Evolutionary conservation across 2,797 vertebrate species (phyloP), one percentile per base, ranked within the genome.

Genomic region (Takifugu rubripes): DNA sequence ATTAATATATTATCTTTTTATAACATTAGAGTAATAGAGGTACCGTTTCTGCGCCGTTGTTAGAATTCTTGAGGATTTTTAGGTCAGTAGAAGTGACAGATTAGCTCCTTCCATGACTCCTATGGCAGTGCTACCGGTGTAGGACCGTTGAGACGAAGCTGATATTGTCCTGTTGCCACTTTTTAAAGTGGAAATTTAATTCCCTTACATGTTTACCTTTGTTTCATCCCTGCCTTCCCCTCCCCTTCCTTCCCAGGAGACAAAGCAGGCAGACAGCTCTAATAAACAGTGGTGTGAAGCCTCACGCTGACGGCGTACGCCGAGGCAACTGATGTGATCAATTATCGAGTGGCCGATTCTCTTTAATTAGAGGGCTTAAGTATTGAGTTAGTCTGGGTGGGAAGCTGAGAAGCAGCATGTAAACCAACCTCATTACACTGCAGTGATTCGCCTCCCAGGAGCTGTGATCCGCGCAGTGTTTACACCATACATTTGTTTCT

Each of bases 401-500:
- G 84, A 84, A 84, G 83, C 79, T 73, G 77, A 79, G 85, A 84
- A 81, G 77, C 84, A 79, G 86, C 80, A 78, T 84, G 85, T 88
- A 86, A 86, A 84, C 70, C 81, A 84, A 87, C 88, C 88, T 90
- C 90, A 89, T 89, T 89, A 89, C 85, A 82, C 82, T 72, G 84
- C 84, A 78, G 83, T 84, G 85, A 85, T 87, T 86, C 85, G 85
- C 85, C 83, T 88, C 89, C 88, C 81, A 83, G 81, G 84, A 86
- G 86, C 82, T 74, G 77, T 76, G 83, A 86, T 84, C 85, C 84
- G 81, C 77, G 29, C 79, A 74, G 75, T 86, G 87, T 90, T 90
- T 90, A 90, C 83, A 85, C 84, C 80, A 78, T 82, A 78, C 84
- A 85, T 91, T 90, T 87, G 89, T 91, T 91, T 91, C 89, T 90